Evolutionary conservation across 1,140 invertebrate species (phyloP).

Genomic region (Drosophila insularis): DNA sequence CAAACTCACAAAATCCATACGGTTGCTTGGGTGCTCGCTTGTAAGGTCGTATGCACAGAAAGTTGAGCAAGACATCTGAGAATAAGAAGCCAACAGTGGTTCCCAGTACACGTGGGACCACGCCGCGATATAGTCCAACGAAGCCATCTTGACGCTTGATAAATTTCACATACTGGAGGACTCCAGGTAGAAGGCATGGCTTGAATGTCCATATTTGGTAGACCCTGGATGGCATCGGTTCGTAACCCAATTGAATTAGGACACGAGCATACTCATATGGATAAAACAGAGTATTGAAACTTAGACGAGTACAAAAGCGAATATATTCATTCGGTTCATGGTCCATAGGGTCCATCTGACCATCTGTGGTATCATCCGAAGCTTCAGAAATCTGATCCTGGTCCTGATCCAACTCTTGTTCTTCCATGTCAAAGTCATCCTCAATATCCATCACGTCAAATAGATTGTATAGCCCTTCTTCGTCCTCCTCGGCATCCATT

Average conservation of each 20-base stretch:
- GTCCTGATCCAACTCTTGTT: neutral
- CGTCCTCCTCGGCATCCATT: too few relatives aligned
- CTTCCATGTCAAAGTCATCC: too few relatives aligned
- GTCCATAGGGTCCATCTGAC: too few relatives aligned
- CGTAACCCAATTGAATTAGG: constrained; percentile 57
- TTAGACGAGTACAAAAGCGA: constrained; percentile 48
- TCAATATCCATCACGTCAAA: neutral
- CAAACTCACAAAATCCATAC: constrained; percentile 15
- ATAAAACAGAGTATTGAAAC: constrained; percentile 38
- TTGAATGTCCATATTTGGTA: constrained; percentile 25
- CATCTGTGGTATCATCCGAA: too few relatives aligned
- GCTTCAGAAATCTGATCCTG: neutral
- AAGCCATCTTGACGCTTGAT: constrained; percentile 43
- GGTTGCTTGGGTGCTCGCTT: too few relatives aligned
- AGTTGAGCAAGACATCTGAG: constrained; percentile 27
- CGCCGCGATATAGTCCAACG: constrained; percentile 48
- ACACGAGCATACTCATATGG: constrained; percentile 57
- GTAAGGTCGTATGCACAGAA: constrained; percentile 16
- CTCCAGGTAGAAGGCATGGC: constrained; percentile 32
- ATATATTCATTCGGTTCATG: constrained; percentile 23
- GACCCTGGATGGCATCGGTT: constrained; percentile 29
- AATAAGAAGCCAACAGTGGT: constrained; percentile 9
- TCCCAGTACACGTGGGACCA: constrained; percentile 34
- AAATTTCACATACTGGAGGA: constrained; percentile 46
- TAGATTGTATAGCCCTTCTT: neutral